Base-by-base conservation (phyloP, 2,113 vertebrate genomes). In the Chaenocephalus aceratus region DNA sequence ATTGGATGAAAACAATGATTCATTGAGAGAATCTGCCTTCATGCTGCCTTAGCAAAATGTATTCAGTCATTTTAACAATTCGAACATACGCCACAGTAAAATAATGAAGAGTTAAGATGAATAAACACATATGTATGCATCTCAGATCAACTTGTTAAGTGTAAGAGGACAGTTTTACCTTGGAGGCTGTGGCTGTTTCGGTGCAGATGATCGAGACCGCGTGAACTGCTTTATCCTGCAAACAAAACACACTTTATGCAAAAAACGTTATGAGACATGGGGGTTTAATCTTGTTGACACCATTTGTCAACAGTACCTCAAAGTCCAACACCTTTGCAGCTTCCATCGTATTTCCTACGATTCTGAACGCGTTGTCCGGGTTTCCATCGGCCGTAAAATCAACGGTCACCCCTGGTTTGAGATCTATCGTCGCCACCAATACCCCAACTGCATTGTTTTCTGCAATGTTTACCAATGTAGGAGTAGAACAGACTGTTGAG, bases 381-480 rank as follows among this genome's bases (percentile, higher is more conserved):
- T 23, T 9, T 2, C 0, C 2, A 2, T 6, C 36, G 59, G 1
- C 0, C 23, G 1, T n/a, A 9, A 93, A n/a, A 0, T 0, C 0
- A 1, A 93, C 6, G 0, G 0, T 67, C 6, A 94, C 93, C 0
- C 34, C 62, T 0, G 5, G 0, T 0, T 45, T 0, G 1, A 2
- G 0, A 0, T 1, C 21, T 61, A 95, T 85, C 0, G 5, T 23
- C 3, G 0, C 0, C 3, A 96, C 75, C 0, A 48, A 0, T 0
- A 0, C 45, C 2, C 11, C 76, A 41, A 72, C 10, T 0, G 0
- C 0, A 10, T 92, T 93, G 91, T 94, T 93, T 86, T 96, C 95
- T 1, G 0, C 0, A 6, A 95, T 6, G 0, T 0, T 0, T 0
- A 67, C 34, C 0, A 0, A 0, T 0, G 0, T 0, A 4, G 7